Conservation (phyloP, 2,797 vertebrate species). For the Gastrophryne carolinensis region DNA sequence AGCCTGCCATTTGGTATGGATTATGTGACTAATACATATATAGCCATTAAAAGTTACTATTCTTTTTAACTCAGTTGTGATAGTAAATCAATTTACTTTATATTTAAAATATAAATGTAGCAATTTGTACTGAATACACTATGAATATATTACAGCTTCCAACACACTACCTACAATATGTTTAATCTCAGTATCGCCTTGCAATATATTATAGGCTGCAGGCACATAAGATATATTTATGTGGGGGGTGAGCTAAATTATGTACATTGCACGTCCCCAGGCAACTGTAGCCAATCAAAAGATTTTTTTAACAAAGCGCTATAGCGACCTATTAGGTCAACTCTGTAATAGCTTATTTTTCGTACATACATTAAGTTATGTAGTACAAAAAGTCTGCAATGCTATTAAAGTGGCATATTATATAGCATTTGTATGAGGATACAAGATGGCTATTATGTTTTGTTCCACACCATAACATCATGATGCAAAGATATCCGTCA, state of each 20-base stretch:
- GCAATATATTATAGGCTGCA: neutral
- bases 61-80: too few species aligned
- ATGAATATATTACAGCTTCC: too few species aligned
- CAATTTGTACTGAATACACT: too few species aligned
- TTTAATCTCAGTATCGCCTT: too few species aligned
- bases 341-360: neutral
- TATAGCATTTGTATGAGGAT: constrained; percentile 2
- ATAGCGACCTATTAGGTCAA: neutral
- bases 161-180: too few species aligned
- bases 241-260: too few species aligned
- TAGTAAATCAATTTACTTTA: too few species aligned
- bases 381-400: neutral
- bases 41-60: too few species aligned
- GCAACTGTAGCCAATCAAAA: neutral
- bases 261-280: neutral
- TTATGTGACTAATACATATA: too few species aligned
- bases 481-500: constrained; percentile 39
- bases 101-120: too few species aligned
- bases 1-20: too few species aligned
- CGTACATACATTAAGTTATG: neutral
- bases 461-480: neutral
- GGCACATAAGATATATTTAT: neutral
- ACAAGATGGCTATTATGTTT: neutral
- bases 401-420: neutral
- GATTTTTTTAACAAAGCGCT: neutral